A percentile compares a stretch with the other conserved stretches of the same genome.
These are phyloP conservation scores for Crocodylus rhombifer DNA, from an alignment of 2,797 vertebrate genomes.

Conservation along the genomic window DNA sequence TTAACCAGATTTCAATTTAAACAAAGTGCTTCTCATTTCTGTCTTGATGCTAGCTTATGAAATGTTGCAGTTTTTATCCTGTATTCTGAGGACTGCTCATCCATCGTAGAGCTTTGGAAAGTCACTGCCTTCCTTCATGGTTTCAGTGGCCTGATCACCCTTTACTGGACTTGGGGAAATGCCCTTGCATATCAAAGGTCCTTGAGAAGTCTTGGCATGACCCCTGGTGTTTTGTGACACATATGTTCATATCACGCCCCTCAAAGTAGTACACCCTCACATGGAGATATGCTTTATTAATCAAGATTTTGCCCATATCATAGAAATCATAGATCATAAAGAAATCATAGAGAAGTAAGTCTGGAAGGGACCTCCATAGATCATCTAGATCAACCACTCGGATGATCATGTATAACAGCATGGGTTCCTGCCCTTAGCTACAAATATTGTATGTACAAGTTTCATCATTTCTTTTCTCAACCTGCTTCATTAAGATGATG, in stretches of 20 bases:
- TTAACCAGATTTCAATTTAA: no score
- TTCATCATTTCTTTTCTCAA: background rate
- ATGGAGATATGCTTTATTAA: background rate
- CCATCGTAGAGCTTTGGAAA: background rate
- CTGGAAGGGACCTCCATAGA: no score
- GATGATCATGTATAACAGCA: background rate
- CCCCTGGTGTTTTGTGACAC: background rate
- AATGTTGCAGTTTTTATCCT: background rate
- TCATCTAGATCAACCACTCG: no score
- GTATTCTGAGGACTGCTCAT: rapidly evolving
- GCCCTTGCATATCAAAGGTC: background rate
- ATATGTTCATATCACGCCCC: background rate
- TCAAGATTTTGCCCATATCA: background rate
- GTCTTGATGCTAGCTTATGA: background rate
- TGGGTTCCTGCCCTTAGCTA: background rate
- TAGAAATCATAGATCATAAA: no score
- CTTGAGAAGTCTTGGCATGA: background rate
- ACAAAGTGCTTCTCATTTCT: no score
- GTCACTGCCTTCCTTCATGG: background rate
- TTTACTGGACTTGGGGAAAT: background rate
- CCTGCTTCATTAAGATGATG: background rate
- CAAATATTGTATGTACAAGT: background rate
- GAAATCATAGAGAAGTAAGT: no score
- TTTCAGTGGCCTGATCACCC: no score
- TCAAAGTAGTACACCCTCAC: background rate